Percentiles rank a stretch among this genome's conserved stretches.
Conservation (phyloP, 1,140 invertebrate genomes). For the Protaetia brevitarsis region DNA sequence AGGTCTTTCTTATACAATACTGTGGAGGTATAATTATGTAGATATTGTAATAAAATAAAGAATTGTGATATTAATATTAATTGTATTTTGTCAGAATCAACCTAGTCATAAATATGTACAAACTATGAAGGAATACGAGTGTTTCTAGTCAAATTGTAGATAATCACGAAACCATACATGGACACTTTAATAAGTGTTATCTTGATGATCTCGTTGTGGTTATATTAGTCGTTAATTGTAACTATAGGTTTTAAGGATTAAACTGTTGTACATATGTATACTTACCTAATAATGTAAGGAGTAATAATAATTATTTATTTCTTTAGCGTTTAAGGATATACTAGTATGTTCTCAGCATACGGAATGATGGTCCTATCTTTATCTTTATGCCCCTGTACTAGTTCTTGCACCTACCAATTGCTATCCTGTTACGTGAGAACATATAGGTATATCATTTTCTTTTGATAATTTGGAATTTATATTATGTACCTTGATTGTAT, state of each 20-base stretch:
- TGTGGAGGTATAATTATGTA: not conserved
- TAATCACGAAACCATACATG: not conserved
- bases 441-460: no score
- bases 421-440: no score
- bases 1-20: not conserved
- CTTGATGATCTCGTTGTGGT: conserved; percentile 13
- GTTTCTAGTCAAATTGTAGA: conserved; percentile 33
- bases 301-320: conserved; percentile 1
- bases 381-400: no score
- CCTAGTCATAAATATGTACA: conserved; percentile 22
- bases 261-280: not conserved
- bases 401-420: no score
- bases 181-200: conserved; percentile 6
- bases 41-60: conserved; percentile 16
- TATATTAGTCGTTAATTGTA: conserved; percentile 1
- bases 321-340: not conserved
- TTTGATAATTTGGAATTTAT: no score
- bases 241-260: not conserved
- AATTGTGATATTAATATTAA: conserved; percentile 21
- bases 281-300: not conserved
- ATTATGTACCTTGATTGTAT: no score
- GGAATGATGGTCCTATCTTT: no score
- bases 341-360: not conserved
- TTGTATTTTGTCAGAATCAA: conserved; percentile 21
- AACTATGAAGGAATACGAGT: conserved; percentile 23